Conservation (phyloP, 2,113 vertebrate species). For the Sinocyclocheilus anophthalmus region DNA sequence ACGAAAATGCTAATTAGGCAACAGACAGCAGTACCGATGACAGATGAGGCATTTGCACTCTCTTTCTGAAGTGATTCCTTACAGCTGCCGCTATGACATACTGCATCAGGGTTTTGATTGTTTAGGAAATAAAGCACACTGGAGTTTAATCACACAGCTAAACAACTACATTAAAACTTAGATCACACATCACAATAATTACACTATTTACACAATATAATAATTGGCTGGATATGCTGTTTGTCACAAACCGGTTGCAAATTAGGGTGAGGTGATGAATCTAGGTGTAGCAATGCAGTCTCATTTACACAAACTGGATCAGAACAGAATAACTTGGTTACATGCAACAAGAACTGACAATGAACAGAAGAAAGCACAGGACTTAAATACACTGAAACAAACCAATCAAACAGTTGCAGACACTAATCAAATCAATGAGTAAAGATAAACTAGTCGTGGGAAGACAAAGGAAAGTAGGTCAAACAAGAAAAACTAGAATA, state of each 20-base stretch:
- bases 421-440: not conserved
- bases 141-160: not conserved
- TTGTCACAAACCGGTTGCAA: not conserved
- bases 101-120: not conserved
- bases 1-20: slow-evolving; percentile 7
- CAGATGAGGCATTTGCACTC: slow-evolving; percentile 14
- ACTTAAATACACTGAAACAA: too few relatives aligned
- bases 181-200: not conserved
- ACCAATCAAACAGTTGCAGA: not conserved
- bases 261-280: not conserved
- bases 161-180: not conserved
- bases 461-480: not conserved
- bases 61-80: slow-evolving; percentile 20
- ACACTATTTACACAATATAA: not conserved
- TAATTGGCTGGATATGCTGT: not conserved
- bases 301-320: not conserved
- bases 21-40: not conserved
- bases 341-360: not conserved
- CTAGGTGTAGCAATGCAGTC: not conserved
- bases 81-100: not conserved
- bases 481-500: too few relatives aligned
- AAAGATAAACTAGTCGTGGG: not conserved
- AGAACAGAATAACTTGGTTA: not conserved
- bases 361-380: not conserved
- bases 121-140: not conserved